Conservation (phyloP, 2,113 vertebrate genomes). For the Nanger granti region DNA sequence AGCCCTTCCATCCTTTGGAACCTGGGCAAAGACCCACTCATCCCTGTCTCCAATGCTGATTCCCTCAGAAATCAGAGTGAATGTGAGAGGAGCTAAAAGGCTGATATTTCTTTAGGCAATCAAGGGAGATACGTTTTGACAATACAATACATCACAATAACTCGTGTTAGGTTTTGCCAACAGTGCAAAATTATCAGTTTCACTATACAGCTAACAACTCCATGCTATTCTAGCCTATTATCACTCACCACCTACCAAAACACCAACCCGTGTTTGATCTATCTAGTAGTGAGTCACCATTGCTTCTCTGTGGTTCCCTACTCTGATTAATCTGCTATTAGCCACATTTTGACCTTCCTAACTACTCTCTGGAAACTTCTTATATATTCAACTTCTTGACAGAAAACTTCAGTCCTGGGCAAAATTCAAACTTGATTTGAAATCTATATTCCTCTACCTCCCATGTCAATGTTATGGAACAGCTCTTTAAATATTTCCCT, state of each 20-base stretch:
- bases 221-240: background rate
- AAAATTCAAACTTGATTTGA: background rate
- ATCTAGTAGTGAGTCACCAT: background rate
- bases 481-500: background rate
- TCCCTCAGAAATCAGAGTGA: background rate
- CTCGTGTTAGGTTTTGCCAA: background rate
- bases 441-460: background rate
- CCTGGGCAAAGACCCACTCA: background rate
- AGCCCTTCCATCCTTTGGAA: background rate
- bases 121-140: background rate
- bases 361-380: background rate
- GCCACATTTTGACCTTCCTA: background rate
- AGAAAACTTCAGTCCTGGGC: background rate
- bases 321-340: background rate
- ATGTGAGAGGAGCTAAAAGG: background rate
- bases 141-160: background rate
- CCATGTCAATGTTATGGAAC: background rate
- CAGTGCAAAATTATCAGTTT: background rate
- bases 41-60: background rate
- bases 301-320: background rate
- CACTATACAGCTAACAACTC: background rate
- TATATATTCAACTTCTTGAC: background rate
- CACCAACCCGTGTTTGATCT: background rate
- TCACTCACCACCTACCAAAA: background rate
- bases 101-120: background rate